Base-by-base conservation (phyloP, 2,113 vertebrate genomes). In the Brienomyrus longianalis region DNA sequence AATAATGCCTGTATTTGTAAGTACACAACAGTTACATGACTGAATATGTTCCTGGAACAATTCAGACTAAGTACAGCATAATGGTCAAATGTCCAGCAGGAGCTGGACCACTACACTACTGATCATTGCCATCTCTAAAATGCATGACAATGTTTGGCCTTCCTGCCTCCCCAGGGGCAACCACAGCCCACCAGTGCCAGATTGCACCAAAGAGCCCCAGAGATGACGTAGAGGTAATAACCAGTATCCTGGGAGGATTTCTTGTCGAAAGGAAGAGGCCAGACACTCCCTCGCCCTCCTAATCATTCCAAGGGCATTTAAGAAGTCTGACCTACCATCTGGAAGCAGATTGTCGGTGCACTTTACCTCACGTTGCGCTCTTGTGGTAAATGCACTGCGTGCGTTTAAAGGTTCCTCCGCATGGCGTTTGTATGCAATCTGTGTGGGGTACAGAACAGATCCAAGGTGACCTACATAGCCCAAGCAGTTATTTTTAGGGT, bases 401-500 rank as follows among this genome's bases (percentile, higher is more conserved):
- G 83, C 48, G 43, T 48, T 48, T 48, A 45, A 84, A 84, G 10
- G 17, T 84, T 84, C 83, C 83, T n/a, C 83, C 21, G 45, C 83
- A 84, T 84, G 83, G 83, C 39, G 21, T 84, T 45, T 84, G n/a
- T 84, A 47, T 84, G 83, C 43, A 84, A 48, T 84, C 83, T 47
- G 83, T 47, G 45, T 84, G 83, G 83, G 62, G 62, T 31, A 66
- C 62, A 70, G 27, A 70, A 31, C 62, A 70, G 62, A 45, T 84
- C 83, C 43, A 47, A 84, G 39, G 83, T 47, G 83, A 84, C 83
- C 83, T 48, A 84, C 83, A 84, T 47, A 84, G 83, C 45, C 19
- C 19, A 84, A 23, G 83, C 45, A 23, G 83, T 84, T 84, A 84
- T 84, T 84, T 84, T 84, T 84, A 84, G 83, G 45, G 83, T 84